Conservation (phyloP, 2,113 vertebrate genomes). For the Psittacula cyanocephala region DNA sequence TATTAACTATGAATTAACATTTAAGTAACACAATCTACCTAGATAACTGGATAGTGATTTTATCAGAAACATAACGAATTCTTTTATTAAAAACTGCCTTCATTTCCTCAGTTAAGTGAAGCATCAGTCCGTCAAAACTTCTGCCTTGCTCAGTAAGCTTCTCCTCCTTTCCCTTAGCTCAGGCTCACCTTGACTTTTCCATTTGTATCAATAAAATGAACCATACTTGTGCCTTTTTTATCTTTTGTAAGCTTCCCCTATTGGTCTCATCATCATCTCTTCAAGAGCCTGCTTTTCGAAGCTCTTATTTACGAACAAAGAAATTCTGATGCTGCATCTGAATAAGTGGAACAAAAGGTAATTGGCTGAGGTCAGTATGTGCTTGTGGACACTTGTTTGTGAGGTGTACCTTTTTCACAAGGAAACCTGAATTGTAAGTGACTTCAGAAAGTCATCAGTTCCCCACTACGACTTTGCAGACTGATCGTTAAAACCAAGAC, state of each 20-base stretch:
- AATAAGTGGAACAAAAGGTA: background rate
- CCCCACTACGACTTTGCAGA: background rate
- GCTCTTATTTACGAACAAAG: background rate
- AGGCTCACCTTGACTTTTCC: background rate
- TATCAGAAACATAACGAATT: background rate
- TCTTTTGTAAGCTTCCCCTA: background rate
- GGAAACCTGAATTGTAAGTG: background rate
- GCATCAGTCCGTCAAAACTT: background rate
- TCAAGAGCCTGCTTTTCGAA: background rate
- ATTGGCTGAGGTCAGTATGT: background rate
- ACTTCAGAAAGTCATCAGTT: background rate
- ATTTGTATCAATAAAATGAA: background rate
- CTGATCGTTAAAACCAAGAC: background rate
- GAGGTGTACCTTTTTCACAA: background rate
- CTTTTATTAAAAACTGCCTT: background rate
- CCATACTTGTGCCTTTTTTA: background rate
- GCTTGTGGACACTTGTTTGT: background rate
- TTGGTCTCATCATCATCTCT: background rate
- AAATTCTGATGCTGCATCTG: background rate
- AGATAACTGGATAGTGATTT: background rate
- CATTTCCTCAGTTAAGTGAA: background rate
- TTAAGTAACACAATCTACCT: background rate
- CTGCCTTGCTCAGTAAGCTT: background rate
- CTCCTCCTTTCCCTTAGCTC: background rate
- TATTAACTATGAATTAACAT: background rate